Conservation (phyloP, 2,888 invertebrate genomes). For the Trissonchulus latispiculum region DNA sequence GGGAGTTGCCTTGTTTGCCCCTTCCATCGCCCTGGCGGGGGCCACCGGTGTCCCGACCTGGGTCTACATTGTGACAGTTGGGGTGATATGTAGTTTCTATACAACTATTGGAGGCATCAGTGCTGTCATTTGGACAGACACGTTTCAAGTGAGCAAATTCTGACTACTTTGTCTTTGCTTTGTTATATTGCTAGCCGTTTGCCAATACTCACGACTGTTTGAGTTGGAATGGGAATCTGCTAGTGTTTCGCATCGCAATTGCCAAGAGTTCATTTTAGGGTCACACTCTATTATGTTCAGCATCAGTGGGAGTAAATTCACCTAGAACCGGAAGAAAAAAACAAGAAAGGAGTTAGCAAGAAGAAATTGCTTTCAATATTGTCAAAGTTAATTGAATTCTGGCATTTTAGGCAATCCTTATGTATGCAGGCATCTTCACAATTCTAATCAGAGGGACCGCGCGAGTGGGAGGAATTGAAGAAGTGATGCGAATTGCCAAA, state of each 20-base stretch:
- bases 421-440: slow-evolving; percentile 44
- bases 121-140: slow-evolving; percentile 47
- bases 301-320: too few species aligned
- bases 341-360: too few species aligned
- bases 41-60: slow-evolving; percentile 40
- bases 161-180: too few species aligned
- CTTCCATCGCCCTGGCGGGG: slow-evolving; percentile 19
- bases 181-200: too few species aligned
- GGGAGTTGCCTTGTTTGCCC: slow-evolving; percentile 22
- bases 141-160: slow-evolving; percentile 22
- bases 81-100: slow-evolving; percentile 44
- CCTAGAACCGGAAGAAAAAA: too few species aligned
- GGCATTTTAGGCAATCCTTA: slow-evolving; percentile 45
- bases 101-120: slow-evolving; percentile 46
- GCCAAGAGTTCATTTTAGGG: too few species aligned
- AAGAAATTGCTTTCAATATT: too few species aligned
- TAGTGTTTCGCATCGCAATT: too few species aligned
- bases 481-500: slow-evolving; percentile 39
- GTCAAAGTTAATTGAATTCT: slow-evolving; percentile 26
- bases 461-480: slow-evolving; percentile 39
- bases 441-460: slow-evolving; percentile 42
- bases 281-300: too few species aligned
- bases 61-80: slow-evolving; percentile 39
- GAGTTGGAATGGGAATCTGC: too few species aligned
- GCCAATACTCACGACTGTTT: too few species aligned